Percentiles rank a stretch among this genome's conserved stretches.
Conservation (phyloP, 1,140 invertebrate genomes). For the Nixonia krombeini region DNA sequence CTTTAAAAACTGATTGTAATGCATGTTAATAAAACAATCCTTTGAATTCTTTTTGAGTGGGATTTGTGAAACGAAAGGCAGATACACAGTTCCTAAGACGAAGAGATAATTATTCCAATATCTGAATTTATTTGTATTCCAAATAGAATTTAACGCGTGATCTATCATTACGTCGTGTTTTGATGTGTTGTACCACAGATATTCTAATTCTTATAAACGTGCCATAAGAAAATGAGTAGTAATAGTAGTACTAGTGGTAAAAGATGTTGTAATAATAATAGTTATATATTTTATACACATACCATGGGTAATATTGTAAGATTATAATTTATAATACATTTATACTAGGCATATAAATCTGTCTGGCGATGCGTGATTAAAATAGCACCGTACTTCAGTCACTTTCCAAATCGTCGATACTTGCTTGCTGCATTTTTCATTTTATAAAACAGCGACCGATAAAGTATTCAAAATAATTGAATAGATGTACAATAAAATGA, state of each 20-base stretch:
- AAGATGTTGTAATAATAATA: constrained; percentile 52
- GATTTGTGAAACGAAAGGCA: too few relatives aligned
- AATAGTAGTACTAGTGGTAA: constrained; percentile 61
- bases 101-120: constrained; percentile 27
- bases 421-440: constrained; percentile 4
- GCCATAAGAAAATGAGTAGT: constrained; percentile 70
- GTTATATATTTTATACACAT: constrained; percentile 67
- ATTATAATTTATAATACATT: constrained; percentile 73
- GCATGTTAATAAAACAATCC: too few relatives aligned
- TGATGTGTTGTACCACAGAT: constrained; percentile 58
- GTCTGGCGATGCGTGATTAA: constrained; percentile 65
- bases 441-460: constrained; percentile 8
- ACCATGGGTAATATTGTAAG: constrained; percentile 66
- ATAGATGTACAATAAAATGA: too few relatives aligned
- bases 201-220: constrained; percentile 67
- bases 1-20: too few relatives aligned
- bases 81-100: not conserved
- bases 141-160: constrained; percentile 51
- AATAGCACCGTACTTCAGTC: constrained; percentile 64
- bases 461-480: constrained; percentile 22
- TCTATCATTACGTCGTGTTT: constrained; percentile 54
- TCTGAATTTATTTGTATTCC: constrained; percentile 61
- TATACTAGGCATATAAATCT: constrained; percentile 67
- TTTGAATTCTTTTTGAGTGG: too few relatives aligned
- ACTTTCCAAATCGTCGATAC: constrained; percentile 48